Percentiles rank a stretch among this genome's conserved stretches.
Conservation (phyloP, 1,140 invertebrate genomes). For the Pinna nobilis region DNA sequence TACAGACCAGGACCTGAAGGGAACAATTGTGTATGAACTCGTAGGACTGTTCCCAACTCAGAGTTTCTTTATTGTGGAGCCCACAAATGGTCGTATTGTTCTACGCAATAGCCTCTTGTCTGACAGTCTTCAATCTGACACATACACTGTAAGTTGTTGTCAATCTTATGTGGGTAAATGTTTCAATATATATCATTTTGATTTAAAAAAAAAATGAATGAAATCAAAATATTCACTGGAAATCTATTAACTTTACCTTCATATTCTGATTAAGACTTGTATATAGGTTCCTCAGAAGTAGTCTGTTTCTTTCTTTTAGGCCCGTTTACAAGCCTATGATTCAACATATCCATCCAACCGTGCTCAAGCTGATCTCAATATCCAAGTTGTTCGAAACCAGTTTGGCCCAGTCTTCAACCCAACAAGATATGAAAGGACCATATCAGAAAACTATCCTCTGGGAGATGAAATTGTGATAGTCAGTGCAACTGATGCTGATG, state of each 20-base stretch:
- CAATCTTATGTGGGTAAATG: not conserved
- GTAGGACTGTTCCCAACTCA: conserved; percentile 53
- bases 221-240: too few species aligned
- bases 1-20: conserved; percentile 51
- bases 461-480: conserved; percentile 49
- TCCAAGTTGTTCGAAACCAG: conserved; percentile 80
- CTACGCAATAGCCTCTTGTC: conserved; percentile 86
- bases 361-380: conserved; percentile 38
- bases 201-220: not conserved
- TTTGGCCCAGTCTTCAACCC: conserved; percentile 89
- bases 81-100: conserved; percentile 88
- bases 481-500: conserved; percentile 59
- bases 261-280: not conserved
- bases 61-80: conserved; percentile 85
- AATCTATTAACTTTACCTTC: not conserved
- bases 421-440: conserved; percentile 86
- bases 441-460: conserved; percentile 44
- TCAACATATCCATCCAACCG: conserved; percentile 79
- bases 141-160: conserved; percentile 49
- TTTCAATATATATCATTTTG: not conserved
- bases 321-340: conserved; percentile 88
- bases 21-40: conserved; percentile 53
- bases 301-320: not conserved
- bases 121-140: conserved; percentile 79
- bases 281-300: too few species aligned